phyloP scores from a whole-genome alignment of 2,888 invertebrate genomes.

The Conops quadrifasciatus region DNA sequence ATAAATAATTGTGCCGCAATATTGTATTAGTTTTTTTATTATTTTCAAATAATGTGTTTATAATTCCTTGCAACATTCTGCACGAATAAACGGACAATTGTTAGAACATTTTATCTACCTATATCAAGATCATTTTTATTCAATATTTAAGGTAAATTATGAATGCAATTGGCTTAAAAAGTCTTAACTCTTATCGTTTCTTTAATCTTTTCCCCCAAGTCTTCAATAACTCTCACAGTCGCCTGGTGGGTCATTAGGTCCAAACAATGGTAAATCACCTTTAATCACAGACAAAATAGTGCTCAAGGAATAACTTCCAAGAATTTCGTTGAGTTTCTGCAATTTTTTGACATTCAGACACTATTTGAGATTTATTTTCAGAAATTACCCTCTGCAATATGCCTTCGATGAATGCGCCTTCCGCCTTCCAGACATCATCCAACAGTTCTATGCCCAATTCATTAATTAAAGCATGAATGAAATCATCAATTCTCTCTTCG shows the following conservation, averaged over 20 bases:
- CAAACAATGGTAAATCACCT: slow-evolving; percentile 55
- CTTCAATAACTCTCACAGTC: slow-evolving; percentile 49
- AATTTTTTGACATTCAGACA: background rate
- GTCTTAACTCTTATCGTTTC: too few relatives aligned
- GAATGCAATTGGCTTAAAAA: too few relatives aligned
- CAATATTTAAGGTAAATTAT: too few relatives aligned
- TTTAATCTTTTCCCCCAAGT: too few relatives aligned
- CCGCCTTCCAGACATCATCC: slow-evolving; percentile 56
- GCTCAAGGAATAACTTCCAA: slow-evolving; percentile 47
- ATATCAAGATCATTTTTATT: too few relatives aligned
- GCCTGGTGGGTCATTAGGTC: slow-evolving; percentile 53
- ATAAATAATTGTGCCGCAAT: too few relatives aligned
- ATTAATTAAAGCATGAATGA: slow-evolving; percentile 56
- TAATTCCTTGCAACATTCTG: too few relatives aligned
- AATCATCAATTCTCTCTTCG: slow-evolving; percentile 55
- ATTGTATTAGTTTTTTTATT: too few relatives aligned
- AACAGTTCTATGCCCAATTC: slow-evolving; percentile 57
- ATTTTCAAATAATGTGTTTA: too few relatives aligned
- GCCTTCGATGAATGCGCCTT: slow-evolving; percentile 45
- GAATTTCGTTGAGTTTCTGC: slow-evolving; percentile 52
- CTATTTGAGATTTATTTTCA: background rate
- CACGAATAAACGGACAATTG: too few relatives aligned
- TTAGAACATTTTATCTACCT: too few relatives aligned
- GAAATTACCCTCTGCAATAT: slow-evolving; percentile 50
- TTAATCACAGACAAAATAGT: slow-evolving; percentile 51